phyloP scores from a whole-genome alignment of 1,140 invertebrate genomes.

The Drosophila serrata region DNA sequence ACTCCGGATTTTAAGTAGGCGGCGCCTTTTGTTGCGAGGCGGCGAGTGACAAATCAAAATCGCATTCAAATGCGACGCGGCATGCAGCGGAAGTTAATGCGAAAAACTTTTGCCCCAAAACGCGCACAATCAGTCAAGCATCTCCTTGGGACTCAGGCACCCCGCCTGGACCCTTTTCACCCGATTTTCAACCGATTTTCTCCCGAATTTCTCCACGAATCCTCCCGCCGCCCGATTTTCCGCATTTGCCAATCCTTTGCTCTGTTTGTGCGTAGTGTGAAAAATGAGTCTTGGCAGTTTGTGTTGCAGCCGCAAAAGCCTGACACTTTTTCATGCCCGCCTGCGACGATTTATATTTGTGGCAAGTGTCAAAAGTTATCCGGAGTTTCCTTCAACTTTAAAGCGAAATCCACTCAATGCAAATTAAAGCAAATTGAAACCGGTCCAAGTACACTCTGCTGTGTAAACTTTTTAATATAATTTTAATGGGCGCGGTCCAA shows the following conservation, averaged over 20 bases:
- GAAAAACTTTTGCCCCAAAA: constrained; percentile 78
- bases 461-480: constrained; percentile 76
- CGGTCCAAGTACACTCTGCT: constrained; percentile 32
- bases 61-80: constrained; percentile 82
- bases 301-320: constrained; percentile 69
- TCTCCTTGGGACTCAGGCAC: constrained; percentile 13
- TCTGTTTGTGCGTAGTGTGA: constrained; percentile 56
- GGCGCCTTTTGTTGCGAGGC: constrained; percentile 74
- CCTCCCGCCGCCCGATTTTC: constrained; percentile 2
- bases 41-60: constrained; percentile 83
- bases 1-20: constrained; percentile 69
- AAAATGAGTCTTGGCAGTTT: constrained; percentile 78
- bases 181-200: neutral
- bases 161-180: neutral
- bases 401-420: constrained; percentile 57
- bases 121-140: constrained; percentile 76
- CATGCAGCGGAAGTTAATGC: constrained; percentile 82
- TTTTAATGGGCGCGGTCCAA: constrained; percentile 65
- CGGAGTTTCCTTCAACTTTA: constrained; percentile 23
- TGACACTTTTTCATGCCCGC: constrained; percentile 74
- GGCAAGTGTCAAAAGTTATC: constrained; percentile 72
- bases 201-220: neutral
- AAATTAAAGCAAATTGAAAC: constrained; percentile 51
- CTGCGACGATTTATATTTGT: constrained; percentile 77
- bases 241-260: constrained; percentile 10